Evolutionary conservation across 2,113 vertebrate species (phyloP), one percentile per base, ranked within the genome.

Genomic region (Planiliza haematocheilus): DNA sequence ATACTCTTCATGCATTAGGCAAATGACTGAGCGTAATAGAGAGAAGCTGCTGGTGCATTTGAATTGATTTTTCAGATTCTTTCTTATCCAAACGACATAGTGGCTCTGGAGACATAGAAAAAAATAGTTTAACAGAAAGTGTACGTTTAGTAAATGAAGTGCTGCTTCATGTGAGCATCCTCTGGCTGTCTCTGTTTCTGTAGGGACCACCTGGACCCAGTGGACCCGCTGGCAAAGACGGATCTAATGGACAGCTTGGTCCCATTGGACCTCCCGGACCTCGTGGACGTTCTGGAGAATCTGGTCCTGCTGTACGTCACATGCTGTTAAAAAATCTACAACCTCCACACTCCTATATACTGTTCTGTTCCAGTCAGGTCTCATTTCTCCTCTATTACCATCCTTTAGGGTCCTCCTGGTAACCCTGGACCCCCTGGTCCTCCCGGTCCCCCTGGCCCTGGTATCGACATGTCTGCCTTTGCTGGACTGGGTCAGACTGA

Each of bases 381-480:
- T 59, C 11, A 45, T 43, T 75, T 43, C 21, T 36, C 49, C 10
- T 64, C 9, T 71, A 16, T 4, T 18, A 18, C 51, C n/a, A 4
- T 58, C 18, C 34, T 53, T 48, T 73, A 99, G 97, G 97, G 97
- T 86, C 97, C 98, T 81, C 96, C 97, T 10, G 97, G 98, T 71
- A 96, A 95, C 53, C 37, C 97, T 0, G 98, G 97, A 12, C 97
- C 96, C 3, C 97, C 98, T 2, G 98, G 98, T 7, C 97, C 96
- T 77, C 98, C 98, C 0, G 98, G 98, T 1, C 97, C 98, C 36
- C 97, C 98, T 0, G 98, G 98, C 64, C 96, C 97, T 0, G 98
- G 98, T 51, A 99, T 99, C 1, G 98, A 99, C 91, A 96, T 99
- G 96, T 98, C 97, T 0, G 97, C 97, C 8, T 98, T 98, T 0